Conservation (phyloP, 2,797 vertebrate species). For the Botia almorhae region DNA sequence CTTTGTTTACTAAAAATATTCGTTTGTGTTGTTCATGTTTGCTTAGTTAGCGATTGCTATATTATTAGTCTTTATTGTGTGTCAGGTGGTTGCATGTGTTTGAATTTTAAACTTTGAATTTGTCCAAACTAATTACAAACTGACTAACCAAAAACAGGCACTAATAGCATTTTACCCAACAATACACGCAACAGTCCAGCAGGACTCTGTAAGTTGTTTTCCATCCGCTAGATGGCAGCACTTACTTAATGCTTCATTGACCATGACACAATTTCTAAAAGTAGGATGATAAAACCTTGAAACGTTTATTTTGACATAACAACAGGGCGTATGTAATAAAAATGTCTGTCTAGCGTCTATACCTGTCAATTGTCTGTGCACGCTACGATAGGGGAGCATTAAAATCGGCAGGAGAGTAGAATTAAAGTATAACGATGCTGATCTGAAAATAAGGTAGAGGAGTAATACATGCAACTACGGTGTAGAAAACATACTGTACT, state of each 20-base stretch:
- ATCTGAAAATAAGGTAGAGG: no score
- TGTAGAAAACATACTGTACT: no score
- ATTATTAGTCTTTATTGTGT: not conserved
- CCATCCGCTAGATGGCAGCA: slow-evolving; percentile 48
- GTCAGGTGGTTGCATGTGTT: not conserved
- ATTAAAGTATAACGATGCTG: no score
- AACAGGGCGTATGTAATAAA: no score
- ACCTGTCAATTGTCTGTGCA: not conserved
- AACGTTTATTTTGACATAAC: not conserved
- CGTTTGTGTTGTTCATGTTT: no score
- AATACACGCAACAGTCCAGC: no score
- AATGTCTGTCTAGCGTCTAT: no score
- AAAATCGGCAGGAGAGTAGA: no score
- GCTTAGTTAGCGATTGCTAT: not conserved
- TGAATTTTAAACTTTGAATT: not conserved
- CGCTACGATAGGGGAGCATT: not conserved
- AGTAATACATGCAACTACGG: no score
- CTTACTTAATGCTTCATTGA: not conserved
- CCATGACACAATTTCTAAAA: not conserved
- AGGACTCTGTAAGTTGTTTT: not conserved
- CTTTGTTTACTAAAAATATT: no score
- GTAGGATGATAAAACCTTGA: not conserved
- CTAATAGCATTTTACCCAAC: not conserved
- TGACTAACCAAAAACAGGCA: slow-evolving; percentile 21
- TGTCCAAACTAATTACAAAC: not conserved